Base-by-base conservation (phyloP, 2,113 vertebrate species). In the Vidua chalybeata region DNA sequence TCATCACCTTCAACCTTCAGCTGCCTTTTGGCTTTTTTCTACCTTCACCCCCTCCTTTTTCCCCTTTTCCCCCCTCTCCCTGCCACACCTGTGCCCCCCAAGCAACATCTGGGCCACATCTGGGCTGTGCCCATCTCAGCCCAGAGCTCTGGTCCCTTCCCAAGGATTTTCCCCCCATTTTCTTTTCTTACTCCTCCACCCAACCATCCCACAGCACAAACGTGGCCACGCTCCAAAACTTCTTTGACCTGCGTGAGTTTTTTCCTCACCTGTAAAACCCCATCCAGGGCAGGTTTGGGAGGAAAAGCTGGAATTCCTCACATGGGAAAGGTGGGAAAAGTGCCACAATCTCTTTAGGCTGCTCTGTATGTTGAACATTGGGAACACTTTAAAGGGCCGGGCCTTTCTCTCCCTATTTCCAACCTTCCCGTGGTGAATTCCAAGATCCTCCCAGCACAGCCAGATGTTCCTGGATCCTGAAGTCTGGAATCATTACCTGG, bases 311-410 rank as follows among this genome's bases (percentile, higher is more conserved):
- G 61, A 35, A 46, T 59, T 10, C 10, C 22, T 61, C 28, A 2
- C 16, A 1, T 4, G 22, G 68, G 30, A 35, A 35, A 3, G 22
- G 22, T 20, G 14, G 20, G 45, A 8, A 64, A 31, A 35, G 6
- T 8, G 26, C 21, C 39, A 1, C 4, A 1, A 10, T 59, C 61
- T 24, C 43, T 20, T 1, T 2, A 11, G 17, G 23, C 49, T n/a
- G 39, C 28, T 43, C 45, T 55, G 33, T 1, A 2, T 33, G 31
- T 2, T 41, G 56, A 35, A 66, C n/a, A 64, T 22, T 13, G 17
- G 11, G 23, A 41, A 22, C 14, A 17, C 4, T 0, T 0, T 5
- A 2, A 46, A 31, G 35, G 39, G 15, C 15, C 27, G 54, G 15
- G 48, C 49, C 21, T 72, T 93, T 24, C 68, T 27, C 26, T 39